These are phyloP conservation scores for Trichacis sp. DNA, from an alignment of 2,888 invertebrate species.

Conservation along the genomic window DNA sequence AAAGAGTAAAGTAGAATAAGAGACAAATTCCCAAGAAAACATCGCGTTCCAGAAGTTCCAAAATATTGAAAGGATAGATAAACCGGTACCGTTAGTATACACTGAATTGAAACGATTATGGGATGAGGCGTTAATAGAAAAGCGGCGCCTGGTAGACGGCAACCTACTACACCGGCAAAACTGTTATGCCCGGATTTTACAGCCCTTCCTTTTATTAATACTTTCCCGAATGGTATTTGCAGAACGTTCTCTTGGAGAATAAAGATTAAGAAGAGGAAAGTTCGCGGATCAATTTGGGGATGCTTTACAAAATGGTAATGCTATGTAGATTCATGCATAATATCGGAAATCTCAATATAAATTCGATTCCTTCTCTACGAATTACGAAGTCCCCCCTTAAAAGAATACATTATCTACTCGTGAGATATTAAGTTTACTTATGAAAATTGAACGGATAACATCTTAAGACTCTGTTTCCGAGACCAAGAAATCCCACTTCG, in stretches of 20 bases:
- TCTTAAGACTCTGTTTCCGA: no score
- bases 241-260: slow-evolving; percentile 8
- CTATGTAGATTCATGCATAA: slow-evolving; percentile 33
- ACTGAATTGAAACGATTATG: slow-evolving; percentile 18
- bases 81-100: no score
- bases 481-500: no score
- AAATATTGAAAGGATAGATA: slow-evolving; percentile 15
- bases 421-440: slow-evolving; percentile 13
- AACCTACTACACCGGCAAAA: slow-evolving; percentile 16
- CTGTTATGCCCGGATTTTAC: slow-evolving; percentile 26
- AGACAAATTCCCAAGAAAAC: no score
- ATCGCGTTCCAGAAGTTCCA: no score
- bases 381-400: slow-evolving; percentile 13
- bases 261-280: slow-evolving; percentile 22
- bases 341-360: slow-evolving; percentile 32
- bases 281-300: slow-evolving; percentile 10
- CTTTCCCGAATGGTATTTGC: slow-evolving; percentile 19
- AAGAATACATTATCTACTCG: slow-evolving; percentile 18
- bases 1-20: no score
- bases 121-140: slow-evolving; percentile 14
- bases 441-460: slow-evolving; percentile 10
- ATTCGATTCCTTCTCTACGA: slow-evolving; percentile 15
- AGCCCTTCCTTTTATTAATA: slow-evolving; percentile 15
- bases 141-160: slow-evolving; percentile 19
- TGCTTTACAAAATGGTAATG: slow-evolving; percentile 33